These are phyloP conservation scores for Ailurus styani DNA, from an alignment of 2,113 vertebrate species.

Conservation along the genomic window DNA sequence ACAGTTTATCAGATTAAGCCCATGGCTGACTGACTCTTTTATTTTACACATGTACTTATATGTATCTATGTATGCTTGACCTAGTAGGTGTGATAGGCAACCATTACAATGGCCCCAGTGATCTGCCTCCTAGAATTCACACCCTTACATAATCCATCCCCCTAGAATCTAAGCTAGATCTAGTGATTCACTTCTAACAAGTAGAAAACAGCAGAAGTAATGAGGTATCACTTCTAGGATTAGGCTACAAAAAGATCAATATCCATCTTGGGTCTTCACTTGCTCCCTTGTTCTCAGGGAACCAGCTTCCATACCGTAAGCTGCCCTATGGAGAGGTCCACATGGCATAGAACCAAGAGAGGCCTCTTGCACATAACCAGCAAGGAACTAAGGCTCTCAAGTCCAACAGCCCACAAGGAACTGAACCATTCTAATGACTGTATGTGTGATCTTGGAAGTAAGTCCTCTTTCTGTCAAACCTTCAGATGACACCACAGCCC, in stretches of 20 bases:
- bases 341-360: not conserved
- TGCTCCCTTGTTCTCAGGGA: not conserved
- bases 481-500: not conserved
- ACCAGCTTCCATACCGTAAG: not conserved
- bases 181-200: not conserved
- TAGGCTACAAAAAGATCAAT: not conserved
- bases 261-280: not conserved
- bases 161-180: not conserved
- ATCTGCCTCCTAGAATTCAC: not conserved
- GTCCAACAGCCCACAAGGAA: not conserved
- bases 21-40: not conserved
- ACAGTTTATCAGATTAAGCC: not conserved
- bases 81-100: not conserved
- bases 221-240: not conserved
- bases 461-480: not conserved
- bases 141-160: not conserved
- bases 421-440: not conserved
- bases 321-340: not conserved
- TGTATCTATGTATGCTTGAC: not conserved
- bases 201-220: not conserved
- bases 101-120: not conserved
- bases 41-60: not conserved
- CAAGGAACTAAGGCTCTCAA: not conserved
- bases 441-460: not conserved
- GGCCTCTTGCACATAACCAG: not conserved